Evolutionary conservation across 1,140 invertebrate species (phyloP), one percentile per base, ranked within the genome.

Genomic region (Neoseiulus cucumeris): DNA sequence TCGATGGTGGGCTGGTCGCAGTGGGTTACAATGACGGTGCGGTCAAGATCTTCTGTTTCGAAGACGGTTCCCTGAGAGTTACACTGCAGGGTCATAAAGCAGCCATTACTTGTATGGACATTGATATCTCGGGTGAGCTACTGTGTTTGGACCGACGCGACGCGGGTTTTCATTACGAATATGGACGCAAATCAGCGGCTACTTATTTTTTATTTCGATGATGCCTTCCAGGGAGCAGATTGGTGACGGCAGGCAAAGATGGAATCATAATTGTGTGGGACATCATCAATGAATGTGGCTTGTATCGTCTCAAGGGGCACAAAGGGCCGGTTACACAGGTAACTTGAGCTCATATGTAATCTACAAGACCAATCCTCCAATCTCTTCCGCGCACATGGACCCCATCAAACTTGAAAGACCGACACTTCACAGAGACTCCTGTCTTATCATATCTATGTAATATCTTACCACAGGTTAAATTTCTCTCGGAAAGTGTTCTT

Each of bases 201-300:
- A 64, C 25, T 59, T 0, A 17, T 18, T 14, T 59, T 51, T 51
- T 9, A 51, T 25, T 25, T 25, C 29, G n/a, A n/a, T n/a, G n/a
- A n/a, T 47, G 7, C 28, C 45, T 20, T 20, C 25, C 22, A 59
- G 51, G 51, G 17, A 59, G 51, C 9, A 59, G 22, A 25, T 25
- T 59, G 51, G n/a, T 59, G 22, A 59, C 51, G 2, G 51, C 25
- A 2, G 51, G 14, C n/a, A 70, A 89, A 83, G 91, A 95, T 74
- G 92, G 88, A 20, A 87, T 94, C 77, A 83, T 98, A 6, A 87
- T 97, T 55, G 76, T 97, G 29, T 96, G 94, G 87, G 94, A 98
- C 80, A 81, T 91, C 39, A 85, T 97, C 1, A 85, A 86, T 70
- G 90, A 96, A 77, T 81, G 81, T 68, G 94, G 94, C 68, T 77